A percentile compares a stretch with the other conserved stretches of the same genome.
Evolutionary conservation across 2,113 vertebrate genomes (phyloP).

Genomic region (Origma solitaria): DNA sequence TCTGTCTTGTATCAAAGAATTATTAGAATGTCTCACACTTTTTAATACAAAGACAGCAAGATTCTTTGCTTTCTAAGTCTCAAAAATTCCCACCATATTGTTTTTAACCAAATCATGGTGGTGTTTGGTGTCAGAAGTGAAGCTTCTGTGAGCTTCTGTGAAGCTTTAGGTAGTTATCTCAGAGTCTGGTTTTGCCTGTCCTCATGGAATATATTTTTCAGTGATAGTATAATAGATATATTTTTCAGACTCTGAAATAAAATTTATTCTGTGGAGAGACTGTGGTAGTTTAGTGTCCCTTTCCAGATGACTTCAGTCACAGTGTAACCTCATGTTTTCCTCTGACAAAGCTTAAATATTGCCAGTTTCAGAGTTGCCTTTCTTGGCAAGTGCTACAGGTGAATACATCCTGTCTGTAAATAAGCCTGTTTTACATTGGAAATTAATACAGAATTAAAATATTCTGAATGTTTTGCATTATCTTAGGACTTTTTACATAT

Average conservation of each 20-base stretch:
- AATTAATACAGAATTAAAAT: neutral
- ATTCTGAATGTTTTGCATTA: neutral
- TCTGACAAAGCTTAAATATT: neutral
- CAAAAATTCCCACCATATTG: neutral
- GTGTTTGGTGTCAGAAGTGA: neutral
- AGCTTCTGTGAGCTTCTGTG: neutral
- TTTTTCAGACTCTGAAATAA: neutral
- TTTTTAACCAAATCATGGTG: neutral
- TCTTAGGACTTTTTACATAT: neutral
- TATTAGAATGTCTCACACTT: neutral
- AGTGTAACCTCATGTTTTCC: neutral
- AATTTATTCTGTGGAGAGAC: neutral
- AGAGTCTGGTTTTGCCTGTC: neutral
- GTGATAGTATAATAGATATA: neutral
- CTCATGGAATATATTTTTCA: neutral
- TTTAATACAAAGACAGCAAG: neutral
- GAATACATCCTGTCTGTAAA: neutral
- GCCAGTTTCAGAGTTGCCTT: neutral
- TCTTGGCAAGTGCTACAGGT: neutral
- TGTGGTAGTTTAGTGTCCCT: neutral
- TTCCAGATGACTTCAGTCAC: neutral
- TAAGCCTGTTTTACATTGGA: neutral
- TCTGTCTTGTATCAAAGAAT: neutral
- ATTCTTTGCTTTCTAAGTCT: neutral
- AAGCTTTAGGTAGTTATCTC: neutral